Base-by-base conservation (phyloP, 2,888 invertebrate genomes). In the Cantharis rustica region DNA sequence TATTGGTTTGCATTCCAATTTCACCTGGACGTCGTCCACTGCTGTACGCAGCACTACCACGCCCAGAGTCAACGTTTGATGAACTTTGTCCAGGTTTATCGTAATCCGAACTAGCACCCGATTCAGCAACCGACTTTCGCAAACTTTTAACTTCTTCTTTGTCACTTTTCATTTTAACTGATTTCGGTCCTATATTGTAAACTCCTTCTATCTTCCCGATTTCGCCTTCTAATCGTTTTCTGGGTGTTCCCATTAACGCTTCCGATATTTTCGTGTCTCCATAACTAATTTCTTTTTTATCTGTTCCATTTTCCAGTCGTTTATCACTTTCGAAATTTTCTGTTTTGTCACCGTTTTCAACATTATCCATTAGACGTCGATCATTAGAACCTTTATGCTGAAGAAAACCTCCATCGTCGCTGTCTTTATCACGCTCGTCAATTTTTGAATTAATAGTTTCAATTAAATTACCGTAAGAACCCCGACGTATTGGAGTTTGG, bases 11-110 rank as follows among this genome's bases (percentile, higher is more conserved):
- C 47, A 88, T 83, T 9, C 89, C 87, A 77, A 90, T 89, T 9
- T 89, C 87, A 76, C 90, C 89, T 63, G 91, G 92, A 83, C 93
- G 88, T 79, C 93, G 88, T 2, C 94, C 94, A 84, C 94, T 94
- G 61, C 94, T 94, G 87, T 94, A 94, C 66, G 94, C 94, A 7
- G 94, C 94, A 85, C 94, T 94, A n/a, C 95, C 95, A 80, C 95
- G 89, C 16, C 95, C 95, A 0, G 94, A 95, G 87, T 95, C 95
- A 17, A 93, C 93, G 85, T 94, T 94, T 0, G 94, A 94, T 0
- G 90, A 90, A 11, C 93, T 93, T 80, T 93, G 93, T 5, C 93
- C 93, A 69, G 93, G 91, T 86, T 94, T 94, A 85, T 94, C 94
- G 84, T 94, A 94, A 88, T 95, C 95, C 85, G 92, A 92, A 86